Conservation (phyloP, 2,797 vertebrate species). For the Ctenopoma kingsleyae region DNA sequence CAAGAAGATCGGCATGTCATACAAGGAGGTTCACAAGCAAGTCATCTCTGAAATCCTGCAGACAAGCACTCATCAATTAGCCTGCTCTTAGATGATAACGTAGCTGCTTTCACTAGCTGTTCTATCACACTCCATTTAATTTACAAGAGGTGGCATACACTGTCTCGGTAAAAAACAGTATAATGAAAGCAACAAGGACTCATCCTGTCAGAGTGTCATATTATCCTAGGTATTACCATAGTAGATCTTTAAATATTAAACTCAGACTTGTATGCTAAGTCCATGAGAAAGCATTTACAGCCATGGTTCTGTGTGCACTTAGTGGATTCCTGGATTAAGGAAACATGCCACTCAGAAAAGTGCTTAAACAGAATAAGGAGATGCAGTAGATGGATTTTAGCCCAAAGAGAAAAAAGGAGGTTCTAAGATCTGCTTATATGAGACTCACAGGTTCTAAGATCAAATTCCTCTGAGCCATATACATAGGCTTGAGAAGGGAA, state of each 20-base stretch:
- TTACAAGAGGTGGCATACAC: constrained; percentile 39
- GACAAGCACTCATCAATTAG: constrained; percentile 70
- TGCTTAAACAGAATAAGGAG: constrained; percentile 25
- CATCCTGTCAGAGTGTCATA: constrained; percentile 35
- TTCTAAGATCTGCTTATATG: constrained; percentile 54
- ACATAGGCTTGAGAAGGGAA: constrained; percentile 55
- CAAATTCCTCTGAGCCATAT: constrained; percentile 56
- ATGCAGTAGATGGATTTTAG: constrained; percentile 23
- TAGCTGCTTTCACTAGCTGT: constrained; percentile 56
- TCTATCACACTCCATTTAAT: constrained; percentile 62
- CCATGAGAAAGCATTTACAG: constrained; percentile 28
- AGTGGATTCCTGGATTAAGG: constrained; percentile 3
- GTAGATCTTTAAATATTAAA: constrained; percentile 43
- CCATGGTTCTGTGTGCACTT: constrained; percentile 4
- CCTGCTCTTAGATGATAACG: constrained; percentile 68
- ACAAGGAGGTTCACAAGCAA: constrained; percentile 66
- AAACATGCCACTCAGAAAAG: constrained; percentile 12
- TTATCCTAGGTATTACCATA: constrained; percentile 19
- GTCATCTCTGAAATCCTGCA: constrained; percentile 67
- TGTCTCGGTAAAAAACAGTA: constrained; percentile 31
- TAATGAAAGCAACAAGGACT: constrained; percentile 44
- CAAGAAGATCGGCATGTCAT: constrained; percentile 62
- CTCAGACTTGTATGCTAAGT: constrained; percentile 16
- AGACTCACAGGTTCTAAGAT: constrained; percentile 59
- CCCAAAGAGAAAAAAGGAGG: constrained; percentile 17